A percentile compares a stretch with the other conserved stretches of the same genome.
Conservation (phyloP, 2,888 invertebrate species). For the Schizaphis graminum region DNA sequence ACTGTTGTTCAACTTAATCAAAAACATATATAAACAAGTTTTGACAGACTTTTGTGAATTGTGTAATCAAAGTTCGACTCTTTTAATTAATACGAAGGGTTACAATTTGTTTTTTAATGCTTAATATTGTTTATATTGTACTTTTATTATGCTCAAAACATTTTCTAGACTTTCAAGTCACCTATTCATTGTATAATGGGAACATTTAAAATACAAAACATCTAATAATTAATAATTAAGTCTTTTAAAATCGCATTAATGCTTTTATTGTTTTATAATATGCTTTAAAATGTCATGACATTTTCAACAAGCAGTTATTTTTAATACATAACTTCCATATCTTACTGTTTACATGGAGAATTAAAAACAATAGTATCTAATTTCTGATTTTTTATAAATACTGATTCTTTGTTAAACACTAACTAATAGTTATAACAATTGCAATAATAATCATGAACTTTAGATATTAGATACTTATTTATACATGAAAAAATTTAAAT, state of each 20-base stretch:
- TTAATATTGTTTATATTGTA: neutral
- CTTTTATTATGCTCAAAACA: neutral
- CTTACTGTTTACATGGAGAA: neutral
- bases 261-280: too few relatives aligned
- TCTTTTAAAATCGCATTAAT: neutral
- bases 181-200: neutral
- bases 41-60: conserved; percentile 54
- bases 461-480: neutral
- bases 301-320: neutral
- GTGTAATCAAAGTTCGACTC: conserved; percentile 52
- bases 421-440: neutral
- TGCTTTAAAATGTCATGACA: neutral
- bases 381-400: neutral
- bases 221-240: neutral
- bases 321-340: neutral
- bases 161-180: neutral
- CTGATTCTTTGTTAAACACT: neutral
- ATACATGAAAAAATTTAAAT: too few relatives aligned
- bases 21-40: conserved; percentile 46
- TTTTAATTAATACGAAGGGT: neutral
- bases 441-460: neutral
- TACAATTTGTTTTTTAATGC: neutral
- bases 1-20: conserved; percentile 67
- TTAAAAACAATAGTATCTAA: neutral
- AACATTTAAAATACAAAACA: neutral